phyloP scores from a whole-genome alignment of 2,888 invertebrate genomes.

The Melinaea marsaeus region DNA sequence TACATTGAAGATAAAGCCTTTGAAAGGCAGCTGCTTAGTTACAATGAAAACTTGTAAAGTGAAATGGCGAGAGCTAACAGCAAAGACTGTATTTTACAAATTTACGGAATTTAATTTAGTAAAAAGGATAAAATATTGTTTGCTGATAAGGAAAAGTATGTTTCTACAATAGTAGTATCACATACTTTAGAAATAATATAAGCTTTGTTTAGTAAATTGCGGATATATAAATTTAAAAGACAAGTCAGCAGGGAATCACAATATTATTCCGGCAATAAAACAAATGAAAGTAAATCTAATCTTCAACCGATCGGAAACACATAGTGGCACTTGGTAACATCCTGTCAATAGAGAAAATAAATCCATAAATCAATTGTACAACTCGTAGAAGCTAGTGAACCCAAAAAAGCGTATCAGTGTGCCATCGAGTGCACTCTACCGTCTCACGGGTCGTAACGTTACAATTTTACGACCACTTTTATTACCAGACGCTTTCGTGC shows the following conservation, averaged over 20 bases:
- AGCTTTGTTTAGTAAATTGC: no score
- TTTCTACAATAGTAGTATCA: not conserved
- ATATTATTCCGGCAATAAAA: slow-evolving; percentile 12
- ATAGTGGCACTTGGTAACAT: slow-evolving; percentile 30
- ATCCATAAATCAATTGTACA: slow-evolving; percentile 60
- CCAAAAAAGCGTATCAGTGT: slow-evolving; percentile 71
- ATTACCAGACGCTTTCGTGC: slow-evolving; percentile 78
- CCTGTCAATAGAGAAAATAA: slow-evolving; percentile 52
- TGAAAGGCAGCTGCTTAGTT: slow-evolving; percentile 47
- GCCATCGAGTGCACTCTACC: slow-evolving; percentile 71
- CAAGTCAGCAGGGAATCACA: not conserved
- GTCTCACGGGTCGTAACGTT: slow-evolving; percentile 73
- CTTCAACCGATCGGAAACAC: slow-evolving; percentile 25
- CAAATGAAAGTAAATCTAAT: slow-evolving; percentile 23
- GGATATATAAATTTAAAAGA: not conserved
- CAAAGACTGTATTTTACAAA: slow-evolving; percentile 13
- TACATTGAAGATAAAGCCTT: slow-evolving; percentile 61
- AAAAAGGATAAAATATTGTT: not conserved
- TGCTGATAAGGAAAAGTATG: not conserved
- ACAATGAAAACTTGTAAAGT: slow-evolving; percentile 27
- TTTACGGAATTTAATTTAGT: not conserved
- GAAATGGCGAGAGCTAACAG: slow-evolving; percentile 18
- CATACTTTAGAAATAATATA: no score
- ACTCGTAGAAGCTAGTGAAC: slow-evolving; percentile 45
- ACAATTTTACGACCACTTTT: slow-evolving; percentile 76